A percentile compares a stretch with the other conserved stretches of the same genome.
These are phyloP conservation scores for Cryptus viduatorius DNA, from an alignment of 2,888 invertebrate species.

Conservation along the genomic window DNA sequence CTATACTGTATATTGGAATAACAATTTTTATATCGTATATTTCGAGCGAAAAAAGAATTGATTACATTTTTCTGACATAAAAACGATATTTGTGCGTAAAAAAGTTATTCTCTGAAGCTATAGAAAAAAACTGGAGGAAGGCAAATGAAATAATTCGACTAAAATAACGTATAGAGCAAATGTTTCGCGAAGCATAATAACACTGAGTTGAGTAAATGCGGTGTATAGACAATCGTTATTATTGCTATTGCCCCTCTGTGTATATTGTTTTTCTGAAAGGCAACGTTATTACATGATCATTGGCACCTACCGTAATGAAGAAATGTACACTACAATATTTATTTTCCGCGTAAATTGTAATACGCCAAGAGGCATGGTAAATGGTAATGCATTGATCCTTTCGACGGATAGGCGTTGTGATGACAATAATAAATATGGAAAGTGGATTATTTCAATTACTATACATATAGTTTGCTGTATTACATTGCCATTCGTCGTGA, in stretches of 20 bases:
- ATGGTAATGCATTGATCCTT: not conserved
- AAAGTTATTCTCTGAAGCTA: too few relatives aligned
- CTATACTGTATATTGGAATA: too few relatives aligned
- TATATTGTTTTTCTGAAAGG: not conserved
- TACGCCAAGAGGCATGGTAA: not conserved
- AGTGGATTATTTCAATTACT: not conserved
- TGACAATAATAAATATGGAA: not conserved
- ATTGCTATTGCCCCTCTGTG: not conserved
- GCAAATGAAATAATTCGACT: too few relatives aligned
- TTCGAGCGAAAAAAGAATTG: not conserved
- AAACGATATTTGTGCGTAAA: not conserved
- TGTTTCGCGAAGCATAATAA: not conserved
- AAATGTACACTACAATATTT: not conserved
- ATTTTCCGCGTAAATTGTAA: not conserved
- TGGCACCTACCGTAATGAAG: not conserved
- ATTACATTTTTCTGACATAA: not conserved
- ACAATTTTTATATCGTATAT: not conserved
- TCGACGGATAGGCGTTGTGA: not conserved
- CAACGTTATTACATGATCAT: not conserved
- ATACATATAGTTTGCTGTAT: not conserved
- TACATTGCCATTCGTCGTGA: not conserved
- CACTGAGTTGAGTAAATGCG: not conserved
- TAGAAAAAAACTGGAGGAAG: too few relatives aligned
- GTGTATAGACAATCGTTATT: not conserved
- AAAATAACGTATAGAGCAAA: not conserved